A percentile compares a stretch with the other conserved stretches of the same genome.
phyloP scores from a whole-genome alignment of 2,797 vertebrate species.

The Limosa lapponica region DNA sequence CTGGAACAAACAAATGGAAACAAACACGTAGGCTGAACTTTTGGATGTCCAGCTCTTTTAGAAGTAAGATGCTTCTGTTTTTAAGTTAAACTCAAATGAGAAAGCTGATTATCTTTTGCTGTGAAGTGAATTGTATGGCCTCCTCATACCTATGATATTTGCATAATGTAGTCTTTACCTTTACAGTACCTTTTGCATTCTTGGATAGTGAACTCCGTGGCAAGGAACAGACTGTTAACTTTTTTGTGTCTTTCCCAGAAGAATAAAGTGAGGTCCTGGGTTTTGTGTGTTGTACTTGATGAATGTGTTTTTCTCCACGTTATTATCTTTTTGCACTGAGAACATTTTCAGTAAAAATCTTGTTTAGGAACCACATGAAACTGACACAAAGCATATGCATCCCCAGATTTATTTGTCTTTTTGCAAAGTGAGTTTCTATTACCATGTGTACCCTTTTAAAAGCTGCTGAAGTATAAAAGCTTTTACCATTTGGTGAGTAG shows the following conservation, averaged over 20 bases:
- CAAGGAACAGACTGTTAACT: conserved; percentile 56
- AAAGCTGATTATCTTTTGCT: neutral
- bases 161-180: neutral
- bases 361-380: conserved; percentile 70
- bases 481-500: conserved; percentile 70
- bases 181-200: neutral
- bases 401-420: conserved; percentile 73
- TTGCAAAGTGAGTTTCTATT: conserved; percentile 71
- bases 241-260: conserved; percentile 44
- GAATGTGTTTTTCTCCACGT: conserved; percentile 45
- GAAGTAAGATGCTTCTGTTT: neutral
- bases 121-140: neutral
- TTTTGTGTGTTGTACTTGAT: conserved; percentile 45
- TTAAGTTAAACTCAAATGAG: neutral
- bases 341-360: conserved; percentile 75
- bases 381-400: conserved; percentile 66
- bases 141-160: neutral
- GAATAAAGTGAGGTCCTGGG: conserved; percentile 4
- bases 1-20: neutral
- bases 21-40: neutral
- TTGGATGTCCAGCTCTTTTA: neutral
- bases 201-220: neutral
- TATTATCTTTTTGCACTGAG: conserved; percentile 60
- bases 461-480: conserved; percentile 64
- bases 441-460: conserved; percentile 67